phyloP scores from a whole-genome alignment of 2,797 vertebrate genomes.

The Aphelocoma californica region DNA sequence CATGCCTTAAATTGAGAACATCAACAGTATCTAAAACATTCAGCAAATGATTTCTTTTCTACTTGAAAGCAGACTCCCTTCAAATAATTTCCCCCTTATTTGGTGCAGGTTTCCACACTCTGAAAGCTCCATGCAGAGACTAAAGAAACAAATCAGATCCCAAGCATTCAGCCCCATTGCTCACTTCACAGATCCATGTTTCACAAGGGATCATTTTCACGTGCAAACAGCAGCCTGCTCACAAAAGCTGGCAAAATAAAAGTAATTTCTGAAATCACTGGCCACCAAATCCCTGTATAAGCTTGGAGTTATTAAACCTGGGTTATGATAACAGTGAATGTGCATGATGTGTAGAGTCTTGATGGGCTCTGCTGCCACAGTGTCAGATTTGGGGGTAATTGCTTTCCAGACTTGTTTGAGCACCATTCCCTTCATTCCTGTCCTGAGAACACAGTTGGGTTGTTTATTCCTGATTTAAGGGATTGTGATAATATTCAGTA shows the following conservation, averaged over 20 bases:
- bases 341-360: background rate
- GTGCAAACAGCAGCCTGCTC: background rate
- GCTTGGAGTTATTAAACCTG: background rate
- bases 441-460: background rate
- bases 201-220: background rate
- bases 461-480: background rate
- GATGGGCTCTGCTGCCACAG: background rate
- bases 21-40: conserved; percentile 26
- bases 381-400: background rate
- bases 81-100: conserved; percentile 16
- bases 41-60: background rate
- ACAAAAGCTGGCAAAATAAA: background rate
- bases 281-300: background rate
- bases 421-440: background rate
- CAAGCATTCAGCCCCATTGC: background rate
- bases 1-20: conserved; percentile 48
- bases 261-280: background rate
- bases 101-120: background rate
- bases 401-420: background rate
- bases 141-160: conserved; percentile 7
- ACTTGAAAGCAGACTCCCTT: conserved; percentile 11
- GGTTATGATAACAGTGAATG: background rate
- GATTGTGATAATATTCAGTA: background rate
- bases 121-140: conserved; percentile 6
- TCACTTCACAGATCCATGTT: background rate